These are phyloP conservation scores for Salticus scenicus DNA, from an alignment of 2,888 invertebrate species.

Conservation along the genomic window DNA sequence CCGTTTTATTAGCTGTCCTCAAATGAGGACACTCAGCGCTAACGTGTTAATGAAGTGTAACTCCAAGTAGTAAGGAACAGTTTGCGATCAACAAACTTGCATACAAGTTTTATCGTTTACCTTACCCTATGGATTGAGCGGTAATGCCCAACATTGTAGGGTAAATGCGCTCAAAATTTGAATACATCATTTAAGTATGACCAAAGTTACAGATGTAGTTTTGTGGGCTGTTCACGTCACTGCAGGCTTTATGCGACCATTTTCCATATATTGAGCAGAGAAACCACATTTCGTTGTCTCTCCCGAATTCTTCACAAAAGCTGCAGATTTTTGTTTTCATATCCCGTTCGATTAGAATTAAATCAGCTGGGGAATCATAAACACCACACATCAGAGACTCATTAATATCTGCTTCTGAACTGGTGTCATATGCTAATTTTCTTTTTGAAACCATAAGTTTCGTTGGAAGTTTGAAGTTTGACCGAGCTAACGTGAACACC, in stretches of 20 bases:
- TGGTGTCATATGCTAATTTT: neutral
- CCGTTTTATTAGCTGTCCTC: too few species aligned
- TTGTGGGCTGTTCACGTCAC: neutral
- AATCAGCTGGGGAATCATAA: too few species aligned
- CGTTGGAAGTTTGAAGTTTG: too few species aligned
- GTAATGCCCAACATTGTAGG: neutral
- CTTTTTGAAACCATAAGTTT: too few species aligned
- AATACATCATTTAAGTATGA: neutral
- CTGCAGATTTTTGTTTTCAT: neutral
- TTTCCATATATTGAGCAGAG: neutral
- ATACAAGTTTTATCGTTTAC: neutral
- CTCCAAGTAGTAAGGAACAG: neutral
- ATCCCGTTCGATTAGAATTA: too few species aligned
- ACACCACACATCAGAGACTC: neutral
- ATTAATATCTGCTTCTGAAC: neutral
- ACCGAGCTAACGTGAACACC: too few species aligned
- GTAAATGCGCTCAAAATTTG: neutral
- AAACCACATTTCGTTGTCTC: neutral
- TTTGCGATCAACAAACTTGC: neutral
- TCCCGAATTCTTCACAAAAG: neutral
- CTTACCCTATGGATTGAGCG: neutral
- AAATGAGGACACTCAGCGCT: too few species aligned
- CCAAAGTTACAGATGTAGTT: neutral
- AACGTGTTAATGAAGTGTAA: neutral
- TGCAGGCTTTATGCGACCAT: neutral